A percentile compares a stretch with the other conserved stretches of the same genome.
Evolutionary conservation across 2,797 vertebrate genomes (phyloP).

Genomic region (Alectoris magna): DNA sequence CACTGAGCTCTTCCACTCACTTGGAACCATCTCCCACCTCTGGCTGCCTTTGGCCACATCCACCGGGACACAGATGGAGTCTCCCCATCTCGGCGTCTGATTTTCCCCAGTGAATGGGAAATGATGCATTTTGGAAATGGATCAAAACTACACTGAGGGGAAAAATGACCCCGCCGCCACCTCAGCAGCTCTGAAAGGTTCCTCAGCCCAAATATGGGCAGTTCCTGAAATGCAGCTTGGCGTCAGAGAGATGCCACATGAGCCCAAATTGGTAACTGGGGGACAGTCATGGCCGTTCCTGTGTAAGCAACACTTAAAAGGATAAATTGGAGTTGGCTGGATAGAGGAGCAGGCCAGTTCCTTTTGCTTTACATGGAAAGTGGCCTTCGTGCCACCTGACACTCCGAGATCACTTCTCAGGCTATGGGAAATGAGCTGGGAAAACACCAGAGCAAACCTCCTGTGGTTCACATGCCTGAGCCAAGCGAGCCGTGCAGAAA

Average conservation of each 20-base stretch:
- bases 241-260: neutral
- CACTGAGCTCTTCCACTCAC: rapidly evolving
- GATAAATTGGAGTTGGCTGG: neutral
- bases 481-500: slow-evolving; percentile 59
- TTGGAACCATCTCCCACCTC: neutral
- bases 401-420: slow-evolving; percentile 64
- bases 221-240: neutral
- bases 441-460: slow-evolving; percentile 68
- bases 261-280: neutral
- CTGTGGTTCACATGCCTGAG: slow-evolving; percentile 61
- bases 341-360: slow-evolving; percentile 1
- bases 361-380: slow-evolving; percentile 36
- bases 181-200: neutral
- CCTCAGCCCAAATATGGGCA: neutral
- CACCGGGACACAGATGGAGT: neutral
- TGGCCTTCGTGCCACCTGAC: slow-evolving; percentile 58
- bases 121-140: neutral
- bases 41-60: neutral
- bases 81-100: neutral
- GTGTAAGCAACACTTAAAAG: slow-evolving; percentile 35
- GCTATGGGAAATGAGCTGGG: slow-evolving; percentile 70
- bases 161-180: neutral
- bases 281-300: slow-evolving; percentile 6
- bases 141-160: neutral
- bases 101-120: neutral